These are phyloP conservation scores for Drosophila serrata DNA, from an alignment of 1,140 invertebrate genomes.

Conservation along the genomic window DNA sequence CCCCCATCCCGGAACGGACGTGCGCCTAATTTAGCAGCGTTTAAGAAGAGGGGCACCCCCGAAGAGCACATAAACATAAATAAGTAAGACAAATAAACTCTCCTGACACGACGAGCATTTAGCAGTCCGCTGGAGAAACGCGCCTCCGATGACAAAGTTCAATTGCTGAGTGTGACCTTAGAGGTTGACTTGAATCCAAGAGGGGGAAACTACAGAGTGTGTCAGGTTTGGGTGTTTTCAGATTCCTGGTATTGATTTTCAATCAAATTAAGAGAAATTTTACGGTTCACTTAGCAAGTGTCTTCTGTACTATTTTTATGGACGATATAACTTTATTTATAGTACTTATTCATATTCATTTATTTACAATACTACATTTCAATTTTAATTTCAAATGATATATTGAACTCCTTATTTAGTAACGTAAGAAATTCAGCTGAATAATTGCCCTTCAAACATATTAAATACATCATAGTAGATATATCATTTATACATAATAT, in stretches of 20 bases:
- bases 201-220: background rate
- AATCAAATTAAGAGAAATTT: background rate
- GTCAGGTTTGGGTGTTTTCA: background rate
- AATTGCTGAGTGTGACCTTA: slow-evolving; percentile 56
- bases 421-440: too few relatives aligned
- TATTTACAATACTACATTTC: too few relatives aligned
- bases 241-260: background rate
- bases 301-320: background rate
- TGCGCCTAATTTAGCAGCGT: slow-evolving; percentile 70
- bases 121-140: slow-evolving; percentile 46
- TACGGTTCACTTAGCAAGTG: background rate
- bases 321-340: too few relatives aligned
- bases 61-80: slow-evolving; percentile 74
- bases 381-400: too few relatives aligned
- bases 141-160: slow-evolving; percentile 56
- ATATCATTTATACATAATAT: too few relatives aligned
- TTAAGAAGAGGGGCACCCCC: background rate
- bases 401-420: too few relatives aligned
- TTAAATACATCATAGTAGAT: too few relatives aligned
- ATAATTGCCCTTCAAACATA: too few relatives aligned
- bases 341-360: too few relatives aligned
- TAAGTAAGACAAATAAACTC: slow-evolving; percentile 80
- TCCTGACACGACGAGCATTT: slow-evolving; percentile 73
- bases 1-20: slow-evolving; percentile 54
- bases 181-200: background rate